These are phyloP conservation scores for Caenorhabditis virilis DNA, from an alignment of 2,888 invertebrate genomes.

Conservation along the genomic window DNA sequence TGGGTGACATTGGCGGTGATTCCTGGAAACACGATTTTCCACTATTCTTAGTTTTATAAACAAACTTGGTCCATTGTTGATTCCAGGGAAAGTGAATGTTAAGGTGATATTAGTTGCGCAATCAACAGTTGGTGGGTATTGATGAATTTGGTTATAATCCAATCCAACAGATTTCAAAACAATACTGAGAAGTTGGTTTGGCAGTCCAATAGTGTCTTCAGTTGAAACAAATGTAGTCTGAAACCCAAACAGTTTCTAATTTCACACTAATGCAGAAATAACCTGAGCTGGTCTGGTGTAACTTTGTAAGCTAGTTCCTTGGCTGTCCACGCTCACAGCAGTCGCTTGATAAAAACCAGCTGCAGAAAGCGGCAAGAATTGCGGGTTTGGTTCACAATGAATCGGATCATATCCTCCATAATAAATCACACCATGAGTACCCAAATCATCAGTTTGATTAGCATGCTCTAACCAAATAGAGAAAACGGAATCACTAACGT, in stretches of 20 bases:
- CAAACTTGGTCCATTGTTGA: too few relatives aligned
- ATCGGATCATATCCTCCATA: slow-evolving; percentile 34
- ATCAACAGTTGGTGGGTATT: slow-evolving; percentile 26
- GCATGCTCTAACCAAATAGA: slow-evolving; percentile 36
- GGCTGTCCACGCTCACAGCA: slow-evolving; percentile 10
- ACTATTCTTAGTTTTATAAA: neutral
- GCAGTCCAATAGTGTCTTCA: slow-evolving; percentile 4
- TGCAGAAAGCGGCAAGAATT: slow-evolving; percentile 10
- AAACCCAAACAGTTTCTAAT: too few relatives aligned
- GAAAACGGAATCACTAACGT: slow-evolving; percentile 19
- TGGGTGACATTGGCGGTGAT: slow-evolving; percentile 16
- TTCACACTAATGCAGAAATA: too few relatives aligned
- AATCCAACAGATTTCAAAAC: slow-evolving; percentile 21
- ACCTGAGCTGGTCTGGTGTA: too few relatives aligned
- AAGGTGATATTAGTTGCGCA: slow-evolving; percentile 27
- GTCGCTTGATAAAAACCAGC: slow-evolving; percentile 14
- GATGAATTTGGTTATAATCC: slow-evolving; percentile 8
- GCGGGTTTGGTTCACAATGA: slow-evolving; percentile 24
- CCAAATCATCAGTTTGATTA: slow-evolving; percentile 29
- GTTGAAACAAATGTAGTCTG: slow-evolving; percentile 16
- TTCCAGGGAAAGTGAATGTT: slow-evolving; percentile 12
- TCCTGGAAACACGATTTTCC: slow-evolving; percentile 4
- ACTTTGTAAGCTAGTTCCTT: too few relatives aligned
- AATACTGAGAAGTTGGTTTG: slow-evolving; percentile 11
- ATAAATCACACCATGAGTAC: slow-evolving; percentile 37